phyloP scores from a whole-genome alignment of 2,888 invertebrate genomes.

The Neoitamus cyanurus region DNA sequence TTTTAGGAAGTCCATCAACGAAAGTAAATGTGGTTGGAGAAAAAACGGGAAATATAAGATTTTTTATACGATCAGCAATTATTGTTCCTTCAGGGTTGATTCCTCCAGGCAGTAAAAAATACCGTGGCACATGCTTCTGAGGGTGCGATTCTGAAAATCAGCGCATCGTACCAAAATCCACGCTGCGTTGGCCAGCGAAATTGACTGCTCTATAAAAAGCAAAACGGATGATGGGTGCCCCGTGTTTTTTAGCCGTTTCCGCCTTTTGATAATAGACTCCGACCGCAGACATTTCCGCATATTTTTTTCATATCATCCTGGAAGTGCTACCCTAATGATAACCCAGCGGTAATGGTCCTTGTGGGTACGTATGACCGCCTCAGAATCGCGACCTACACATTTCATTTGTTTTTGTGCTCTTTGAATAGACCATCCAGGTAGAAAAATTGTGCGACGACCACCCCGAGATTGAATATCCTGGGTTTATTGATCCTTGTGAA shows the following conservation, averaged over 20 bases:
- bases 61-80: neutral
- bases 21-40: constrained; percentile 33
- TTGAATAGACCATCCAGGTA: constrained; percentile 4
- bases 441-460: constrained; percentile 9
- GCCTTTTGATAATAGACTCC: neutral
- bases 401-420: neutral
- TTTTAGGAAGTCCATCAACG: constrained; percentile 26
- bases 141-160: constrained; percentile 34
- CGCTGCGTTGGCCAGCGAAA: neutral
- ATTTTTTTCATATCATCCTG: neutral
- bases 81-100: constrained; percentile 26
- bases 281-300: constrained; percentile 34
- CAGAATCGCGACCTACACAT: neutral
- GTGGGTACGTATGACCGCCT: neutral
- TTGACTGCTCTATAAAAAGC: constrained; percentile 11
- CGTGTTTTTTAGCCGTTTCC: constrained; percentile 15
- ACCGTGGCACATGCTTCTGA: constrained; percentile 20
- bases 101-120: neutral
- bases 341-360: neutral
- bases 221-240: constrained; percentile 31
- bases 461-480: constrained; percentile 7
- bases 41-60: constrained; percentile 29
- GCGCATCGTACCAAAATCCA: neutral
- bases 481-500: neutral
- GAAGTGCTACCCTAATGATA: neutral